Percentiles rank a stretch among this genome's conserved stretches.
Evolutionary conservation across 2,888 invertebrate genomes (phyloP).

Genomic region (Eupithecia tripunctaria): DNA sequence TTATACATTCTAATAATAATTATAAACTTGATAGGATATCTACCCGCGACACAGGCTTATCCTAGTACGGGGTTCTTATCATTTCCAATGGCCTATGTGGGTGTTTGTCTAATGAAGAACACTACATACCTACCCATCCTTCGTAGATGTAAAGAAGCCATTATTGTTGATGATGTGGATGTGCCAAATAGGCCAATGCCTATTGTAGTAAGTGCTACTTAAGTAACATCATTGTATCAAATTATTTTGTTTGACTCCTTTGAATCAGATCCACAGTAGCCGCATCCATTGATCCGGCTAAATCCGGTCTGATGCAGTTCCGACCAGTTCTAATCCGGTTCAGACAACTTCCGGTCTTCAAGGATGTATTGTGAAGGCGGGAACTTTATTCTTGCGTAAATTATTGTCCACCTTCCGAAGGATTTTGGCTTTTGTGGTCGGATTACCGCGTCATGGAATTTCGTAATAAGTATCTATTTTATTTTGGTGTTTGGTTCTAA

Average conservation of each 20-base stretch:
- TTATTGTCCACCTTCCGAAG: constrained; percentile 19
- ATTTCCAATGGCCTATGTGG: neutral
- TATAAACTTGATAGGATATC: neutral
- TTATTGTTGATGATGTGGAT: too few relatives aligned
- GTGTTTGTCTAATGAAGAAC: too few relatives aligned
- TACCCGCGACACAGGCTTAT: neutral
- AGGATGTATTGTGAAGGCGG: constrained; percentile 25
- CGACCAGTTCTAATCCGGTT: constrained; percentile 33
- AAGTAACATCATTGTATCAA: neutral
- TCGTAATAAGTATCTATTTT: constrained; percentile 3
- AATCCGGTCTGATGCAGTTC: constrained; percentile 53
- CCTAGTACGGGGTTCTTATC: neutral
- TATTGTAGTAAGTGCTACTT: neutral
- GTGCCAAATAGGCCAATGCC: too few relatives aligned
- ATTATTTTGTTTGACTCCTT: neutral
- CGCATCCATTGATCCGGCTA: constrained; percentile 31
- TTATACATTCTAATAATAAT: too few relatives aligned
- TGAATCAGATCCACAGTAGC: neutral
- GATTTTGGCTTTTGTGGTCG: constrained; percentile 16
- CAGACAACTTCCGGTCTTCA: constrained; percentile 27
- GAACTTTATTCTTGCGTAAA: constrained; percentile 28
- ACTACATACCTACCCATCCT: too few relatives aligned
- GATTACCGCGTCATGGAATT: constrained; percentile 6
- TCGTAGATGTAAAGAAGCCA: too few relatives aligned
- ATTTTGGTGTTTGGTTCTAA: neutral